Evolutionary conservation across 2,113 vertebrate species (phyloP).

Genomic region (Neogobius melanostomus): DNA sequence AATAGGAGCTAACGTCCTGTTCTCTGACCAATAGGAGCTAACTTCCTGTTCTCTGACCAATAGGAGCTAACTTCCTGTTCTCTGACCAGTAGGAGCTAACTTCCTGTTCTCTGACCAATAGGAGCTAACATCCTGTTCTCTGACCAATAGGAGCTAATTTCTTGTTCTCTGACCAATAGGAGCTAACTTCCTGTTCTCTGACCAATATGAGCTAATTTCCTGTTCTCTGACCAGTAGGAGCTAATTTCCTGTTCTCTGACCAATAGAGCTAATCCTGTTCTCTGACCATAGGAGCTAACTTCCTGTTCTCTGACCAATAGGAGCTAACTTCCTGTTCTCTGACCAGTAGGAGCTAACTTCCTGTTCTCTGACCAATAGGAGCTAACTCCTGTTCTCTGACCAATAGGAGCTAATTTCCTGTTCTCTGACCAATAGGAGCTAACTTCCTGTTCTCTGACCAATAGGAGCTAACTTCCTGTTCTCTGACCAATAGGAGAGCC

Average conservation of each 20-base stretch:
- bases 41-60: neutral
- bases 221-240: neutral
- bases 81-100: neutral
- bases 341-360: neutral
- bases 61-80: neutral
- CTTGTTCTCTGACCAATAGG: neutral
- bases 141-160: no score
- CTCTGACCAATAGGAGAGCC: conserved; percentile 78
- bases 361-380: neutral
- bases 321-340: neutral
- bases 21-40: conserved; percentile 72
- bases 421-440: no score
- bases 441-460: neutral
- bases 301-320: neutral
- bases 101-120: neutral
- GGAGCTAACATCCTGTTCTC: neutral
- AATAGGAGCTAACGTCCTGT: conserved; percentile 73
- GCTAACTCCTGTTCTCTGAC: neutral
- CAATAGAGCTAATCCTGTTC: neutral
- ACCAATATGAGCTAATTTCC: neutral
- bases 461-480: neutral
- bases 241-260: neutral
- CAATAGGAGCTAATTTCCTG: no score
- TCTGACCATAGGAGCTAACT: neutral
- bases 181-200: neutral